Conservation (phyloP, 2,797 vertebrate species). For the Sylvia borin region DNA sequence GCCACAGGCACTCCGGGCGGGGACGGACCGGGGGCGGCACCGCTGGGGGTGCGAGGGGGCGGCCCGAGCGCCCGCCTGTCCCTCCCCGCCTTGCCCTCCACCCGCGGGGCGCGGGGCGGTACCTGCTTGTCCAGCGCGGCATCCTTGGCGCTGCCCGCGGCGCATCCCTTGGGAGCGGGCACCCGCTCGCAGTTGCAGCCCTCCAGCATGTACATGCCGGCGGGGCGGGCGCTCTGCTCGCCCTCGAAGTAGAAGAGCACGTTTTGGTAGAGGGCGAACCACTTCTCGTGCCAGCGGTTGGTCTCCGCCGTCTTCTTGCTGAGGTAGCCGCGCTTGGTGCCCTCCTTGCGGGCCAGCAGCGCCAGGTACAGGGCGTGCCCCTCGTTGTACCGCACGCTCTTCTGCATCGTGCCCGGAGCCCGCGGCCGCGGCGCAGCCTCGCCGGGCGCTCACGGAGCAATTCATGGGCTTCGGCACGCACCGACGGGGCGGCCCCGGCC, state of each 20-base stretch:
- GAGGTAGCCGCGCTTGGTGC: conserved; percentile 85
- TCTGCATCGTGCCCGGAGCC: conserved; percentile 82
- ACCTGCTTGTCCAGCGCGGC: conserved; percentile 86
- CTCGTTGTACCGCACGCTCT: conserved; percentile 90
- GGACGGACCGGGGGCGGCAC: background rate
- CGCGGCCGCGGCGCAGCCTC: background rate
- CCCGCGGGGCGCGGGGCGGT: background rate
- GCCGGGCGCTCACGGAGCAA: background rate
- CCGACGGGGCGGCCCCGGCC: background rate
- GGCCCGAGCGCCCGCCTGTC: background rate
- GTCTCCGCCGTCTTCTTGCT: conserved; percentile 87
- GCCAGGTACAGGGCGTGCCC: conserved; percentile 87
- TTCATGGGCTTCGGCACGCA: background rate
- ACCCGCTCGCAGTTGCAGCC: conserved; percentile 87
- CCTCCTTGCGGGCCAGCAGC: conserved; percentile 85
- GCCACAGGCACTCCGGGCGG: too few relatives aligned
- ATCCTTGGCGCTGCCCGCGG: conserved; percentile 78
- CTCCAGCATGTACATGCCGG: conserved; percentile 88
- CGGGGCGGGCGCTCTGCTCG: conserved; percentile 85
- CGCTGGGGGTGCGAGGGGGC: background rate
- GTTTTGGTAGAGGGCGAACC: conserved; percentile 90
- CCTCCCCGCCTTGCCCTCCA: background rate
- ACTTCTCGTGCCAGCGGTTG: conserved; percentile 89
- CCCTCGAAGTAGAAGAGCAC: conserved; percentile 89
- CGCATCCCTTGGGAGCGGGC: conserved; percentile 78